These are phyloP conservation scores for Drosophila biarmipes DNA, from an alignment of 1,140 invertebrate genomes.

Conservation along the genomic window DNA sequence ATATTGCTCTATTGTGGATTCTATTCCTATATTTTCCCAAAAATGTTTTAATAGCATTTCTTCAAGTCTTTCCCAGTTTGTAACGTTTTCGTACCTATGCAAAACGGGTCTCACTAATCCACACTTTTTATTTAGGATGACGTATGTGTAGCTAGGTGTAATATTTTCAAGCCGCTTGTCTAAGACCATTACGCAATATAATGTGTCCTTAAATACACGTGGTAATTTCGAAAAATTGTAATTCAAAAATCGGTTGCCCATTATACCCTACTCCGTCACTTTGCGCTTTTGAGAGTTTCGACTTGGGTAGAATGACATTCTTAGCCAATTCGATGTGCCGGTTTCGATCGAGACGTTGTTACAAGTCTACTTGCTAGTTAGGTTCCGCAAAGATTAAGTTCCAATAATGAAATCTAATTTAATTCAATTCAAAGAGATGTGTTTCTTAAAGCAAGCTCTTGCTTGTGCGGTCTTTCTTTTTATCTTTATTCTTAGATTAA, in stretches of 20 bases:
- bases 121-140: constrained; percentile 2
- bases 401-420: neutral
- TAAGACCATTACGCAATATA: constrained; percentile 1
- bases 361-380: neutral
- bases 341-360: neutral
- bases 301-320: neutral
- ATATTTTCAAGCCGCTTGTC: neutral
- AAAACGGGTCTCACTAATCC: constrained; percentile 19
- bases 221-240: constrained; percentile 1
- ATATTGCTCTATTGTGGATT: neutral
- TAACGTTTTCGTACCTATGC: constrained; percentile 9
- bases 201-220: constrained; percentile 1
- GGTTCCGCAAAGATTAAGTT: neutral
- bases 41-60: neutral
- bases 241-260: neutral
- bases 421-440: neutral
- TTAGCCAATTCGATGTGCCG: neutral
- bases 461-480: neutral
- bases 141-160: neutral
- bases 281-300: neutral
- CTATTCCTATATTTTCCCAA: neutral
- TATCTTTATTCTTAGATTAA: constrained; percentile 1
- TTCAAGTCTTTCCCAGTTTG: no score
- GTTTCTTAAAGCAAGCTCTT: neutral
- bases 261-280: neutral